Evolutionary conservation across 2,113 vertebrate species (phyloP).

Genomic region (Arenaria interpres): DNA sequence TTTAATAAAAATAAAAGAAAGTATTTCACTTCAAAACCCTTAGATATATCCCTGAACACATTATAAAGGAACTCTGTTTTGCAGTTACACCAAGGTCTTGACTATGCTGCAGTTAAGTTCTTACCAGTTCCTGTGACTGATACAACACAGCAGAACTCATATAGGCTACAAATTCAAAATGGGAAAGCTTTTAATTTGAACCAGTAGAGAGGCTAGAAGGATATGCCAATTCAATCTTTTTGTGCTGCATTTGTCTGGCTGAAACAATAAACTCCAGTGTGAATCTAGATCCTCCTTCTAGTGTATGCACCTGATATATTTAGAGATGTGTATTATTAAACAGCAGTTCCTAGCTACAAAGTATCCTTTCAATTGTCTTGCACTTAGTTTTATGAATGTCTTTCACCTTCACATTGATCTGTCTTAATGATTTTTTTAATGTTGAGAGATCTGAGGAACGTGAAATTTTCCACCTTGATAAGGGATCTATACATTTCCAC

Average conservation of each 20-base stretch:
- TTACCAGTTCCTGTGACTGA: background rate
- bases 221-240: background rate
- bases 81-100: background rate
- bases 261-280: background rate
- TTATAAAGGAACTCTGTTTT: background rate
- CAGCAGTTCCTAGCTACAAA: background rate
- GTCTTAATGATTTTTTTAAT: background rate
- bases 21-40: background rate
- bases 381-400: background rate
- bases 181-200: background rate
- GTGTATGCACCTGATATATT: background rate
- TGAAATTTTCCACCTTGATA: background rate
- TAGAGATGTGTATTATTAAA: background rate
- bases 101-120: background rate
- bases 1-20: background rate
- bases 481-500: background rate
- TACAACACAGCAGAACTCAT: background rate
- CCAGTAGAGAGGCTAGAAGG: background rate
- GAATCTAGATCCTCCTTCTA: background rate
- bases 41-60: background rate
- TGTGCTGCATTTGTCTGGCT: background rate
- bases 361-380: background rate
- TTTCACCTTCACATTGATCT: background rate
- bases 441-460: background rate
- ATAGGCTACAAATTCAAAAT: background rate